Conservation (phyloP, 2,113 vertebrate species). For the Poecilia latipinna region DNA sequence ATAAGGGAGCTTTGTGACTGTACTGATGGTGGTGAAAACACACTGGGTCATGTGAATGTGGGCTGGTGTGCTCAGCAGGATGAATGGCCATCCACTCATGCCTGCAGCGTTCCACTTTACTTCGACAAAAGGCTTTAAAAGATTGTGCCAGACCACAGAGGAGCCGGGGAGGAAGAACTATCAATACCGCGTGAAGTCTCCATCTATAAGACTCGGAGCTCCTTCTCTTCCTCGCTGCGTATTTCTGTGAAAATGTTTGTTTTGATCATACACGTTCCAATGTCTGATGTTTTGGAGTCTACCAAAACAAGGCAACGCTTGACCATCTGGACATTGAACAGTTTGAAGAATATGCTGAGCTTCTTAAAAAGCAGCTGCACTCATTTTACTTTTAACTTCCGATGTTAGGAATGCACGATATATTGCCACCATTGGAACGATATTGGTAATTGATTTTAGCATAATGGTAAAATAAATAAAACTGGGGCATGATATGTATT, state of each 20-base stretch:
- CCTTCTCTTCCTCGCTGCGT: not conserved
- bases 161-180: slow-evolving; percentile 37
- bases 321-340: too few relatives aligned
- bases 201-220: slow-evolving; percentile 39
- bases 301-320: not conserved
- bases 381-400: too few relatives aligned
- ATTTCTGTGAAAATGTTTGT: slow-evolving; percentile 10
- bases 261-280: not conserved
- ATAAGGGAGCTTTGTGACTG: slow-evolving; percentile 7
- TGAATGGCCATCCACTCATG: slow-evolving; percentile 15
- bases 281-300: too few relatives aligned
- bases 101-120: slow-evolving; percentile 36
- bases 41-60: not conserved
- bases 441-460: too few relatives aligned
- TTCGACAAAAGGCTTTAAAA: slow-evolving; percentile 46
- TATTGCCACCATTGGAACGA: too few relatives aligned
- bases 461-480: too few relatives aligned
- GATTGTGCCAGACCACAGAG: slow-evolving; percentile 37
- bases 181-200: slow-evolving; percentile 49
- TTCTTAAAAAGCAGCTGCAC: too few relatives aligned
- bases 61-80: slow-evolving; percentile 15
- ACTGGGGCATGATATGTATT: too few relatives aligned
- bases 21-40: slow-evolving; percentile 12
- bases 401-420: too few relatives aligned
- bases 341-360: too few relatives aligned